Evolutionary conservation across 1,140 invertebrate genomes (phyloP).

Genomic region (Drosophila rufa): DNA sequence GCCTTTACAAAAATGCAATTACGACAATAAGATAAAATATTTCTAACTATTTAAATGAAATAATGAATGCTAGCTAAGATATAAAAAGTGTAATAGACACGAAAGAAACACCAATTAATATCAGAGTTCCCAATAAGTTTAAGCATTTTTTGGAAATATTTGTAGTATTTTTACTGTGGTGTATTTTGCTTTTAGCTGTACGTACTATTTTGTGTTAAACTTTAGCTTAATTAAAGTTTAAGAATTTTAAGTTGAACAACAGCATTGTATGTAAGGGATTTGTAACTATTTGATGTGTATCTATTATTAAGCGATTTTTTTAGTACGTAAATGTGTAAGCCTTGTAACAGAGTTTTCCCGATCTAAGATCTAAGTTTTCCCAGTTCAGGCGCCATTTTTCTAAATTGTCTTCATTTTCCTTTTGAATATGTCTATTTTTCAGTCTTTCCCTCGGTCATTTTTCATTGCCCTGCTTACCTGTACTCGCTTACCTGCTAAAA

Average conservation of each 20-base stretch:
- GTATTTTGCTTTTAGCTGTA: too few species aligned
- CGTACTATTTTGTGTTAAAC: too few species aligned
- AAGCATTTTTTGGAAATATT: too few species aligned
- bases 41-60: not conserved
- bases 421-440: not conserved
- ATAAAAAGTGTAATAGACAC: not conserved
- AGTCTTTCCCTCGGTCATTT: not conserved
- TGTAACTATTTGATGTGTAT: too few species aligned
- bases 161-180: too few species aligned
- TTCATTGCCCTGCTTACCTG: conserved; percentile 16
- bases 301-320: too few species aligned
- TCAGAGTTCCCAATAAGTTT: not conserved
- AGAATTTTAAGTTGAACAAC: too few species aligned
- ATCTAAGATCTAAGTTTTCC: not conserved
- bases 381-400: conserved; percentile 1
- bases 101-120: not conserved
- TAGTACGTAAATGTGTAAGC: too few species aligned
- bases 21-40: not conserved
- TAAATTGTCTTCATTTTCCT: conserved; percentile 16
- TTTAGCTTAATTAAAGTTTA: too few species aligned
- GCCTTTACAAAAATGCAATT: not conserved
- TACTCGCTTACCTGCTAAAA: conserved; percentile 15
- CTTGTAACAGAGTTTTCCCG: too few species aligned
- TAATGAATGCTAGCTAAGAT: not conserved
- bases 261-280: too few species aligned